Percentiles rank a stretch among this genome's conserved stretches.
Evolutionary conservation across 2,113 vertebrate species (phyloP).

Genomic region (Phoenicopterus ruber): DNA sequence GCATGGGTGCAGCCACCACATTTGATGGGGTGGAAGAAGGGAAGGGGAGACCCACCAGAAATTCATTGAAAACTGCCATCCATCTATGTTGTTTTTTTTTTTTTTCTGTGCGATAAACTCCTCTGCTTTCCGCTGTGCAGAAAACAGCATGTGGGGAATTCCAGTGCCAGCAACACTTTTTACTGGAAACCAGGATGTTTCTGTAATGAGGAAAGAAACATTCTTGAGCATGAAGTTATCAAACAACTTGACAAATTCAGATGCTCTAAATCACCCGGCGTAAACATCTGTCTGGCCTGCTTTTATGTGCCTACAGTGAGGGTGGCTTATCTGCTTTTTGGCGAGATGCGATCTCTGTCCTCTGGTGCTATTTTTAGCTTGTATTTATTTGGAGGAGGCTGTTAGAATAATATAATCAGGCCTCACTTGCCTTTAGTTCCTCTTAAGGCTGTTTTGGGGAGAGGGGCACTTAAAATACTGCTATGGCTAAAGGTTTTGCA

Average conservation of each 20-base stretch:
- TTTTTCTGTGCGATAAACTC: neutral
- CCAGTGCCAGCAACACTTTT: neutral
- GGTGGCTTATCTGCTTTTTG: neutral
- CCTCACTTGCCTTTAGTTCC: neutral
- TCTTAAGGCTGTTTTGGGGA: neutral
- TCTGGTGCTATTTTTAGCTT: conserved; percentile 23
- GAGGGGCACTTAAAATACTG: neutral
- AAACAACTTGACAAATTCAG: conserved; percentile 49
- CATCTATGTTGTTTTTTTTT: neutral
- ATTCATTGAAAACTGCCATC: neutral
- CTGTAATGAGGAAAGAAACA: neutral
- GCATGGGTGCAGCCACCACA: neutral
- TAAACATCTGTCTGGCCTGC: conserved; percentile 41
- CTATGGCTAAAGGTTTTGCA: neutral
- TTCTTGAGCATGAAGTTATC: conserved; percentile 35
- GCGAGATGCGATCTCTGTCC: neutral
- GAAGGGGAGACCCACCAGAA: neutral
- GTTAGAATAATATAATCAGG: neutral
- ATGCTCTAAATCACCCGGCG: neutral
- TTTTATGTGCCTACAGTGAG: neutral
- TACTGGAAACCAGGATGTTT: conserved; percentile 39
- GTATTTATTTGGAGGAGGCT: conserved; percentile 11
- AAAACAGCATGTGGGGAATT: neutral
- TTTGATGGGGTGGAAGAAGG: neutral
- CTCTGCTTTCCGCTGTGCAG: neutral